These are phyloP conservation scores for Exephanes ischioxanthus DNA, from an alignment of 2,888 invertebrate species.

Conservation along the genomic window DNA sequence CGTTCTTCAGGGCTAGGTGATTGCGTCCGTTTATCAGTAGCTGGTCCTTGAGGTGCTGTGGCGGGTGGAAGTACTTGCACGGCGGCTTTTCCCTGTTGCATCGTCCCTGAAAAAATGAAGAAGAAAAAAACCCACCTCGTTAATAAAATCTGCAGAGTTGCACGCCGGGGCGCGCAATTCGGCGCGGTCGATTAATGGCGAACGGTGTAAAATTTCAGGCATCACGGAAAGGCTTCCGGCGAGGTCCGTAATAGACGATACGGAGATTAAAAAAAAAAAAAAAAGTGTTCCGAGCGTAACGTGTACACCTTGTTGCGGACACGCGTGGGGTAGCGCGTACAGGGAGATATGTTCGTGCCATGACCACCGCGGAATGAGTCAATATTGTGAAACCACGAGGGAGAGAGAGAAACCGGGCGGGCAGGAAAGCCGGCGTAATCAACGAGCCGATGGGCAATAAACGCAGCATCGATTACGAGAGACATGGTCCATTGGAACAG, in stretches of 20 bases:
- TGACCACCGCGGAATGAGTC: slow-evolving; percentile 63
- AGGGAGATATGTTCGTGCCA: slow-evolving; percentile 33
- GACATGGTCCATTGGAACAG: slow-evolving; percentile 62
- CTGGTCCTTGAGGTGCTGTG: slow-evolving; percentile 99
- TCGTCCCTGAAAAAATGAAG: slow-evolving; percentile 93
- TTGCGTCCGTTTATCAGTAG: slow-evolving; percentile 99
- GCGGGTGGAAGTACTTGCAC: slow-evolving; percentile 99
- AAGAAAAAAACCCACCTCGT: slow-evolving; percentile 23
- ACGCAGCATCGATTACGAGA: slow-evolving; percentile 69
- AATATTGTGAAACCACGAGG: slow-evolving; percentile 65
- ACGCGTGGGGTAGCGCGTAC: slow-evolving; percentile 41
- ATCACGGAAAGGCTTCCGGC: background rate
- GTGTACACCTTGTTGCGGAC: slow-evolving; percentile 19
- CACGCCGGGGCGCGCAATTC: background rate
- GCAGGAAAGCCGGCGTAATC: slow-evolving; percentile 65
- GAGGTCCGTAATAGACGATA: background rate
- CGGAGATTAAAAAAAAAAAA: background rate
- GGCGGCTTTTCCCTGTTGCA: slow-evolving; percentile 99
- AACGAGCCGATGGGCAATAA: slow-evolving; percentile 71
- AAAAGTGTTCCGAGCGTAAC: slow-evolving; percentile 37
- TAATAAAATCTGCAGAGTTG: background rate
- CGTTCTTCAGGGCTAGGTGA: slow-evolving; percentile 99
- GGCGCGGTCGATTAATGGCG: background rate
- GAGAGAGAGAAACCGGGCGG: slow-evolving; percentile 4
- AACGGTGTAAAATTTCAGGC: slow-evolving; percentile 7